Evolutionary conservation across 2,888 invertebrate species (phyloP), one percentile per base, ranked within the genome.

Genomic region (Deilephila porcellus): DNA sequence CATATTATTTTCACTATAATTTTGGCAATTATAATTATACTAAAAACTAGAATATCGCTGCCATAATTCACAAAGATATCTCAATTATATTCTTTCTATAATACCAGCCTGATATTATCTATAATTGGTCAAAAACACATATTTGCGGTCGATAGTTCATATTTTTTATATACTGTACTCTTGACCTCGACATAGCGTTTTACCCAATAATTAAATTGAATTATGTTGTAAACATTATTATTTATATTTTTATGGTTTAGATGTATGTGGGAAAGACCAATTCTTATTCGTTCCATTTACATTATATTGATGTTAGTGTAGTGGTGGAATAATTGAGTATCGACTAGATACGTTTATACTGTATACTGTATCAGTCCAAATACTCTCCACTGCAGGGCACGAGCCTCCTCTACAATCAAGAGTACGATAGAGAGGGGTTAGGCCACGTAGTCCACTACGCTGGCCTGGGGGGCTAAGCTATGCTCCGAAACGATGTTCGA

Each of bases 191-290:
- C 17, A 6, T 20, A 19, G n/a, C 5, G 5, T 67, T 67, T 25
- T 67, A 67, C 11, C 25, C 67, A 52, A 8, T 64, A 45, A 64
- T 64, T 64, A n/a, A 64, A 19, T 8, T 32, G 17, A 62, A 62
- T 32, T 62, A 19, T 56, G 4, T 56, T 56, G n/a, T n/a, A n/a
- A 56, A n/a, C n/a, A 1, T 19, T 56, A n/a, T 17, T n/a, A 56
- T 56, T 19, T 6, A 56, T 1, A 56, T 56, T 56, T 25, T 56
- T 56, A 56, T n/a, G 17, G 19, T n/a, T n/a, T 14, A 4, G 56
- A 56, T n/a, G 17, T n/a, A 56, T 56, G 56, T 56, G 56, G n/a
- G 56, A 56, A n/a, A 56, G n/a, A n/a, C n/a, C n/a, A 45, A 45
- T 45, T 45, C 14, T 45, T 32, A 32, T 32, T 32, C 0, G 3